phyloP scores from a whole-genome alignment of 2,113 vertebrate species.

The Ceratotherium simum region DNA sequence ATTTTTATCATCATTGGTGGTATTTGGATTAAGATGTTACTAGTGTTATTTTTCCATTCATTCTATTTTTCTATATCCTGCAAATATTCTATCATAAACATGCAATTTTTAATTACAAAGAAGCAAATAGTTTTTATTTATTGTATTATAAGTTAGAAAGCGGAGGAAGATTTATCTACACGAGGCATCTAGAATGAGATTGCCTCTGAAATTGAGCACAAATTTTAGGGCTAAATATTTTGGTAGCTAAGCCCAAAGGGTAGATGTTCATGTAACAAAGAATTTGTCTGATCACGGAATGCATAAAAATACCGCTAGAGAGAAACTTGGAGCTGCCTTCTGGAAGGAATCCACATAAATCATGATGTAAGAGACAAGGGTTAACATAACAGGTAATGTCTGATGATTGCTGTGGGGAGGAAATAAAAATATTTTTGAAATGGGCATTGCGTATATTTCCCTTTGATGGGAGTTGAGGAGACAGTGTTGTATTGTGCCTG shows the following conservation, averaged over 20 bases:
- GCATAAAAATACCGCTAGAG: too few species aligned
- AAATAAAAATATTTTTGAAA: not conserved
- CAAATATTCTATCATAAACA: not conserved
- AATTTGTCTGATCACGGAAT: not conserved
- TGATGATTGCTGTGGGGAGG: not conserved
- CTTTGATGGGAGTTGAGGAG: too few species aligned
- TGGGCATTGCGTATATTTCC: not conserved
- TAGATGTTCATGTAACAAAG: not conserved
- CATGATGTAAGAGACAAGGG: accelerated
- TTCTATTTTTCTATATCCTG: not conserved
- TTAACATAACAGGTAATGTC: not conserved
- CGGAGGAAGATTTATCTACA: not conserved
- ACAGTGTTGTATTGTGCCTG: accelerated
- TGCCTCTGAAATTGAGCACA: not conserved
- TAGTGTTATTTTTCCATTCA: not conserved
- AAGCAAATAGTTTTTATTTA: not conserved
- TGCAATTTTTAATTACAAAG: not conserved
- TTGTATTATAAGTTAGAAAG: not conserved
- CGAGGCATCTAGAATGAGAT: not conserved
- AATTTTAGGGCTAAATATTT: not conserved
- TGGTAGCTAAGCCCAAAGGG: not conserved
- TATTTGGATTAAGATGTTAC: accelerated
- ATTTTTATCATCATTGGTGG: not conserved
- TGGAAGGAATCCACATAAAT: not conserved
- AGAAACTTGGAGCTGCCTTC: accelerated